Evolutionary conservation across 2,888 invertebrate species (phyloP), one percentile per base, ranked within the genome.

Genomic region (Taenaris catops): DNA sequence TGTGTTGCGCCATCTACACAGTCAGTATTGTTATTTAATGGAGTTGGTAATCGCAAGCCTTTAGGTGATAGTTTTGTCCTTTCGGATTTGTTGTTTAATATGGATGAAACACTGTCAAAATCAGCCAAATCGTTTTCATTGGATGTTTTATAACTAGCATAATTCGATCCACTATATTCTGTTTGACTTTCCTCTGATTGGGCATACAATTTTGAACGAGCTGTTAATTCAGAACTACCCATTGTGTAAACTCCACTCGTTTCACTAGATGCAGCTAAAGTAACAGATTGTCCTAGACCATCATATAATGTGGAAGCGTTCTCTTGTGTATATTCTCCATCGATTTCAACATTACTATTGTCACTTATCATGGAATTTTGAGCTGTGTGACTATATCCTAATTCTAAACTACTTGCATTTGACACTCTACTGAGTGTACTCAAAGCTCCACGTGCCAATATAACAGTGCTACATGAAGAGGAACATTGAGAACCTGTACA

Each of bases 391-490:
- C 94, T 94, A 60, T 92, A 95, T 29, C 95, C 94, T 41, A 95
- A 78, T 75, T 95, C 95, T 56, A 95, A 80, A 60, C 95, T 95
- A 50, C 94, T 94, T 29, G 92, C 92, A 21, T 94, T 93, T 11
- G 94, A 94, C 42, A 92, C 89, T 55, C 93, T 87, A 50, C 93
- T 89, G 29, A 88, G 61, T 5, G 87, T 73, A 39, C 75, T 84
- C 8, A 81, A 63, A 25, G 87, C 86, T 12, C 89, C 81, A 50
- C 87, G 76, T 4, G 88, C 76, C 51, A 95, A 92, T 49, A 95
- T 94, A n/a, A 95, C 94, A 17, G 95, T 95, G 59, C 95, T 95
- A 64, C 95, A 95, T 11, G 94, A 94, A 32, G 95, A 95, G 36
- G 94, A 94, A 69, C 95, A 95, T 64, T 95, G 95, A 11, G 94